Percentiles rank a stretch among this genome's conserved stretches.
phyloP scores from a whole-genome alignment of 1,140 invertebrate species.

The Littorina saxatilis region DNA sequence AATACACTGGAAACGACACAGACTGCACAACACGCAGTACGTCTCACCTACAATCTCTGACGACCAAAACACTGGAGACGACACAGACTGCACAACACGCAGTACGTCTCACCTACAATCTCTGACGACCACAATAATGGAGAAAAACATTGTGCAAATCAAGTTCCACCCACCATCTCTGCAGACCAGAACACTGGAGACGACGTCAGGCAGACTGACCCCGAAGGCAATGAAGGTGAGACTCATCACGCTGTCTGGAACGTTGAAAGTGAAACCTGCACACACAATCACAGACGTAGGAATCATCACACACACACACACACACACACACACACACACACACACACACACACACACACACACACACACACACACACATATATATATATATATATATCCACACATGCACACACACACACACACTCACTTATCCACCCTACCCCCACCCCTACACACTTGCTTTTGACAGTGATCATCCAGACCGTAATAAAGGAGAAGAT shows the following conservation, averaged over 20 bases:
- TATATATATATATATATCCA: too few species aligned
- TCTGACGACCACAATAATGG: too few species aligned
- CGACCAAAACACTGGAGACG: slow-evolving; percentile 78
- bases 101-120: slow-evolving; percentile 75
- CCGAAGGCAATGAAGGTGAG: slow-evolving; percentile 78
- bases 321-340: too few species aligned
- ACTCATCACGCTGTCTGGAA: slow-evolving; percentile 78
- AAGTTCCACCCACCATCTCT: slow-evolving; percentile 68
- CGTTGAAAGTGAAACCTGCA: slow-evolving; percentile 74
- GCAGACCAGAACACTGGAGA: slow-evolving; percentile 77
- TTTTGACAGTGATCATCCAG: slow-evolving; percentile 95
- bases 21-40: too few species aligned
- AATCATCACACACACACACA: too few species aligned
- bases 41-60: slow-evolving; percentile 66
- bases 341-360: too few species aligned
- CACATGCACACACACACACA: too few species aligned
- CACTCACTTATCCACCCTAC: neutral
- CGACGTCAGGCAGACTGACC: slow-evolving; percentile 78
- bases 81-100: slow-evolving; percentile 77
- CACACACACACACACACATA: too few species aligned
- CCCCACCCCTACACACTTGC: slow-evolving; percentile 77
- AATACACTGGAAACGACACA: too few species aligned
- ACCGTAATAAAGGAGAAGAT: slow-evolving; percentile 91
- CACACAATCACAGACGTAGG: too few species aligned
- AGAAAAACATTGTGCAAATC: too few species aligned